Evolutionary conservation across 2,888 invertebrate species (phyloP).

Genomic region (Rhagonycha lutea): DNA sequence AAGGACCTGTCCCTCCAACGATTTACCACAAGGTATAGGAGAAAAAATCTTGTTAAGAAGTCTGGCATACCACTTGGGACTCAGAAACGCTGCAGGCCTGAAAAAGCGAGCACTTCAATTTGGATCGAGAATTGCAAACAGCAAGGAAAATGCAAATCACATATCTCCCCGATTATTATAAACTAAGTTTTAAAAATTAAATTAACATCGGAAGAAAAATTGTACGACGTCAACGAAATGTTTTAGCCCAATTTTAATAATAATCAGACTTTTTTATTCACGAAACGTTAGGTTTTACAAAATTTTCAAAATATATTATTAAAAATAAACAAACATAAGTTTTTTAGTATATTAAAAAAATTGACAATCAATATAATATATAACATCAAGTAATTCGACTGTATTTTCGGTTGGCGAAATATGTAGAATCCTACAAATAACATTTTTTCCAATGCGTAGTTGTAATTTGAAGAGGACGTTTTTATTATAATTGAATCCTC

Average conservation of each 20-base stretch:
- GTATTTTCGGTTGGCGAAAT: constrained; percentile 47
- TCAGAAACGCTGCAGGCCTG: constrained; percentile 65
- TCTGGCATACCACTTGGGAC: constrained; percentile 69
- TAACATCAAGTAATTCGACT: constrained; percentile 51
- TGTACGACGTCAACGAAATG: background rate
- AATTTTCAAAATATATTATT: constrained; percentile 9
- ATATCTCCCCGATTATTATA: constrained; percentile 58
- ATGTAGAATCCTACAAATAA: constrained; percentile 46
- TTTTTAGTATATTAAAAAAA: constrained; percentile 56
- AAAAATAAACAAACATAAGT: constrained; percentile 33
- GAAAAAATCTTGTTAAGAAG: constrained; percentile 89
- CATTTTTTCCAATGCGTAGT: constrained; percentile 53
- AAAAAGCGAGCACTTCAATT: constrained; percentile 97
- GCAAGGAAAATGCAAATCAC: constrained; percentile 85
- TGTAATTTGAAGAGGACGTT: constrained; percentile 24
- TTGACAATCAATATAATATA: constrained; percentile 55
- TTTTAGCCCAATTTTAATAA: background rate
- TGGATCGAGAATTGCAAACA: constrained; percentile 92
- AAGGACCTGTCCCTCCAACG: constrained; percentile 57
- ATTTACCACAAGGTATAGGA: constrained; percentile 78
- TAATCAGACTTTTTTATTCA: background rate
- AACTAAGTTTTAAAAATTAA: background rate
- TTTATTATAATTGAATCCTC: constrained; percentile 40
- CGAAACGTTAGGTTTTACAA: background rate
- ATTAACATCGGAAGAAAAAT: background rate